These are phyloP conservation scores for Pollachius pollachius DNA, from an alignment of 2,113 vertebrate species.

Conservation along the genomic window DNA sequence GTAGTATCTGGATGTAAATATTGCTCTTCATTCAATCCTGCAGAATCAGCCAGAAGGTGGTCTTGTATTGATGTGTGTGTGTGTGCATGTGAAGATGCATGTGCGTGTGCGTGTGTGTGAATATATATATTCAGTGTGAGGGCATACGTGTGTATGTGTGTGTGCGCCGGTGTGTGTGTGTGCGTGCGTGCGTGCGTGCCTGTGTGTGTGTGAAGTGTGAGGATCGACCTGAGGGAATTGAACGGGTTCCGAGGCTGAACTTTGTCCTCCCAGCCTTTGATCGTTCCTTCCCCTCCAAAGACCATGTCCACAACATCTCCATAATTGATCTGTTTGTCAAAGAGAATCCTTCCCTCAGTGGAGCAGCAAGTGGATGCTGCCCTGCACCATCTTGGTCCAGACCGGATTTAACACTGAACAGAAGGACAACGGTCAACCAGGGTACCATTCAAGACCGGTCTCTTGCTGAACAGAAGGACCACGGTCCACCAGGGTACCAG, in stretches of 20 bases:
- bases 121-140: no score
- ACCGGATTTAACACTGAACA: no score
- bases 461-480: no score
- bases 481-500: no score
- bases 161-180: conserved; percentile 8
- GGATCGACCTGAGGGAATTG: conserved; percentile 12
- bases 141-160: conserved; percentile 1
- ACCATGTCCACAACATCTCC: conserved; percentile 42
- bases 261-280: conserved; percentile 41
- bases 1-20: no score
- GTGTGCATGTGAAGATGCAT: no score
- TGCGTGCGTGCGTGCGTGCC: conserved; percentile 3
- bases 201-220: conserved; percentile 1
- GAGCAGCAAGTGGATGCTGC: conserved; percentile 37
- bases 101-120: no score
- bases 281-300: conserved; percentile 40
- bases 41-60: no score
- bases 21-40: no score
- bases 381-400: conserved; percentile 45
- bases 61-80: no score
- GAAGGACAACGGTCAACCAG: no score
- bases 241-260: conserved; percentile 6
- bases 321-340: conserved; percentile 55
- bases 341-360: conserved; percentile 23
- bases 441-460: no score